Conservation (phyloP, 2,888 invertebrate genomes). For the Bedellia somnulentella region DNA sequence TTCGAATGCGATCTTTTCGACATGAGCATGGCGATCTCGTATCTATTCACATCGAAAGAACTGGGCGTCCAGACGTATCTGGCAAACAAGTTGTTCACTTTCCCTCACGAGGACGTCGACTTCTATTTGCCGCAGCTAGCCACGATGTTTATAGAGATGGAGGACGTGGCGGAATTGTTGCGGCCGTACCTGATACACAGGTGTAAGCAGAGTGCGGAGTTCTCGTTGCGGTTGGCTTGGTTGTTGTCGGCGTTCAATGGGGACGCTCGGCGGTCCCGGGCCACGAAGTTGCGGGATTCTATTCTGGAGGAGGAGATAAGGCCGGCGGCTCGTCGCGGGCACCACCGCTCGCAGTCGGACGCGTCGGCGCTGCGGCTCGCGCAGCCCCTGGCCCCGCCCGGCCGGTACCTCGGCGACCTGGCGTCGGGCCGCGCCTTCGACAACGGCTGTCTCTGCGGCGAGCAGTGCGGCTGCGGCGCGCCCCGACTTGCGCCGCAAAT, state of each 20-base stretch:
- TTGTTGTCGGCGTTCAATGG: slow-evolving; percentile 91
- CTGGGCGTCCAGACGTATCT: slow-evolving; percentile 86
- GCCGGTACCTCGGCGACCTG: slow-evolving; percentile 83
- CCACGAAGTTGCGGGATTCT: slow-evolving; percentile 40
- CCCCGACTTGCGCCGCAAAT: slow-evolving; percentile 50
- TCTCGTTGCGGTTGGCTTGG: slow-evolving; percentile 96
- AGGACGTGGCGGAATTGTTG: slow-evolving; percentile 86
- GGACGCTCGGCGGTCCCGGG: slow-evolving; percentile 46
- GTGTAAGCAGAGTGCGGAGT: slow-evolving; percentile 93
- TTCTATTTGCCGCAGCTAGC: slow-evolving; percentile 97
- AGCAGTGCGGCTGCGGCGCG: slow-evolving; percentile 66
- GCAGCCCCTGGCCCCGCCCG: slow-evolving; percentile 47
- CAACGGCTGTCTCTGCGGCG: slow-evolving; percentile 90
- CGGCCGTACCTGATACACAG: slow-evolving; percentile 50
- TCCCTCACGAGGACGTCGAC: slow-evolving; percentile 89
- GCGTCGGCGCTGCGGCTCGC: slow-evolving; percentile 71
- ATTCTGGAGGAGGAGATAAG: slow-evolving; percentile 50
- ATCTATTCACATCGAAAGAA: slow-evolving; percentile 97
- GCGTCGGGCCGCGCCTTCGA: slow-evolving; percentile 95
- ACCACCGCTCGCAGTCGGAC: slow-evolving; percentile 75
- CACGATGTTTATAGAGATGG: slow-evolving; percentile 98
- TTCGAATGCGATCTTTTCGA: slow-evolving; percentile 97
- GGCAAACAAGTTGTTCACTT: slow-evolving; percentile 96
- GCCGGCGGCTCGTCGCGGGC: slow-evolving; percentile 43
- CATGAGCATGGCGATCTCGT: slow-evolving; percentile 97